These are phyloP conservation scores for Myanophis thanlyinensis DNA, from an alignment of 2,113 vertebrate genomes.

Conservation along the genomic window DNA sequence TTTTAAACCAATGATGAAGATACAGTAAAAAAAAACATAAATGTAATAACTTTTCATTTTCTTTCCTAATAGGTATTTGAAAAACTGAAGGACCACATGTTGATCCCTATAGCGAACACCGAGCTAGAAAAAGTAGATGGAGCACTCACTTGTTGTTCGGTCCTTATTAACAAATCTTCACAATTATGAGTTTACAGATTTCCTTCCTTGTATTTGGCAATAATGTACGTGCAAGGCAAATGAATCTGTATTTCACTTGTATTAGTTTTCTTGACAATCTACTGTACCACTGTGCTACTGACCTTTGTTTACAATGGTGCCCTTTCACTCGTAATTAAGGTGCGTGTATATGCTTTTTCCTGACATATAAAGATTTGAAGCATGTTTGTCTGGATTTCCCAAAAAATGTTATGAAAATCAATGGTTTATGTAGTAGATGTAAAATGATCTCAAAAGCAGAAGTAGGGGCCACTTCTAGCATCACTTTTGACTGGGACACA, in stretches of 20 bases:
- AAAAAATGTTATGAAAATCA: conserved; percentile 54
- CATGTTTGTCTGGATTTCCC: conserved; percentile 58
- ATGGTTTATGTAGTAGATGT: conserved; percentile 56
- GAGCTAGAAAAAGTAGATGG: conserved; percentile 91
- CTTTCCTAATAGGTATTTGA: conserved; percentile 82
- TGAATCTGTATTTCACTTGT: conserved; percentile 61
- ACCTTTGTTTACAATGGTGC: conserved; percentile 74
- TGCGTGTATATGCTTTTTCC: conserved; percentile 44
- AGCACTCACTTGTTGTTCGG: conserved; percentile 85
- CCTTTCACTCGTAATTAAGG: conserved; percentile 63
- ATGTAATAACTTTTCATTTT: conserved; percentile 8
- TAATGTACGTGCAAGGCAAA: conserved; percentile 60
- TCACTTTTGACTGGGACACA: conserved; percentile 3
- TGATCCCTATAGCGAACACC: conserved; percentile 84
- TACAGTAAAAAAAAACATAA: background rate
- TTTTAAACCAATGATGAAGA: background rate
- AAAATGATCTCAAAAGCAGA: conserved; percentile 44
- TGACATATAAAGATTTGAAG: conserved; percentile 57
- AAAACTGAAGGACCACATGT: conserved; percentile 93
- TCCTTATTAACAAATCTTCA: conserved; percentile 88
- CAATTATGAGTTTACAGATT: conserved; percentile 74
- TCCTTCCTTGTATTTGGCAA: conserved; percentile 59
- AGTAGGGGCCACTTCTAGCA: background rate
- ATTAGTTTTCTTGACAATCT: conserved; percentile 73
- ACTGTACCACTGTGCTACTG: conserved; percentile 76